Evolutionary conservation across 2,113 vertebrate species (phyloP).

Genomic region (Epinephelus fuscoguttatus): DNA sequence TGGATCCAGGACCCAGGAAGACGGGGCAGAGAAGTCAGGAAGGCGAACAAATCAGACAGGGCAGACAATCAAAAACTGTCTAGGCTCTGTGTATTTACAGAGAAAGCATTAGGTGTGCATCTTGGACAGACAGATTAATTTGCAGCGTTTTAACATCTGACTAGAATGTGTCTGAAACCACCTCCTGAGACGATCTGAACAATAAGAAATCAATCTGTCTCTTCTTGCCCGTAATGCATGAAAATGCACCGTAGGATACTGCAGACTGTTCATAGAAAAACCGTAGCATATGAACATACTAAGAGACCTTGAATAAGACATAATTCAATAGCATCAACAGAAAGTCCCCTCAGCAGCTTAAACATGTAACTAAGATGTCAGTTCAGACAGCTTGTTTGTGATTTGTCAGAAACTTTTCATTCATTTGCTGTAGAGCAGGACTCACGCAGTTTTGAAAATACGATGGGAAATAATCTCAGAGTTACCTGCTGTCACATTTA

Average conservation of each 20-base stretch:
- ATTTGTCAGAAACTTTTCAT: conserved; percentile 26
- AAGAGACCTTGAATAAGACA: conserved; percentile 17
- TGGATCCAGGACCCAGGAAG: not conserved
- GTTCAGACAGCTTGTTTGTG: conserved; percentile 15
- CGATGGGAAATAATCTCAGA: conserved; percentile 9
- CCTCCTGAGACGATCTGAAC: not conserved
- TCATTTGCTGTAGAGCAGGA: conserved; percentile 17
- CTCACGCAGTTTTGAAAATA: conserved; percentile 4
- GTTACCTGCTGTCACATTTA: conserved; percentile 29
- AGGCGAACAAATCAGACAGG: not conserved
- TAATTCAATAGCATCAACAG: conserved; percentile 3
- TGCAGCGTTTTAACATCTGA: not conserved
- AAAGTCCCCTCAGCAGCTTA: conserved; percentile 6
- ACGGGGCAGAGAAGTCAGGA: not conserved
- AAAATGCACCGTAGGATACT: not conserved
- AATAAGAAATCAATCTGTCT: not conserved
- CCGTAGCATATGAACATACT: not conserved
- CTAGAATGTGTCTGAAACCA: not conserved
- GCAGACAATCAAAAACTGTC: not conserved
- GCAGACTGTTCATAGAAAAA: not conserved
- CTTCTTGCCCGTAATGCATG: too few relatives aligned
- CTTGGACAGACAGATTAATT: not conserved
- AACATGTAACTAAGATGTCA: conserved; percentile 25
- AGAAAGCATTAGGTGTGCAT: too few relatives aligned
- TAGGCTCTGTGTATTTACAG: not conserved